Evolutionary conservation across 1,140 invertebrate genomes (phyloP), one percentile per base, ranked within the genome.

Genomic region (Panulirus ornatus): DNA sequence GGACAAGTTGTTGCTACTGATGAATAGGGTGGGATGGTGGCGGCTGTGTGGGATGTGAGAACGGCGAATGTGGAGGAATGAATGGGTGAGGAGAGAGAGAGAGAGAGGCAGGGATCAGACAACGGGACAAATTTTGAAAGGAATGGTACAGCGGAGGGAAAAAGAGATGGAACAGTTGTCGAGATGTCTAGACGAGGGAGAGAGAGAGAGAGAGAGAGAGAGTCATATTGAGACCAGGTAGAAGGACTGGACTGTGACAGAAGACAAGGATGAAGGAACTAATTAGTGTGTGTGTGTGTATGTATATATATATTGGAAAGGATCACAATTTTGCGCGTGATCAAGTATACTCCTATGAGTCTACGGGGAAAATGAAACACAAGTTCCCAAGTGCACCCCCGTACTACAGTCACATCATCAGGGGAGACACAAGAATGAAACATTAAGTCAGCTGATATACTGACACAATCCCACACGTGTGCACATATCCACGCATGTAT

Each of bases 121-220:
- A 70, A 30, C 16, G 2, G 66, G 36, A 27, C n/a, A n/a, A 58
- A 58, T 58, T 58, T 11, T 11, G 22, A 11, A 22, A 11, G 22
- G 51, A 22, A 11, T 11, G 51, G 51, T 58, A 22, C 22, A 22
- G 22, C 11, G 51, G 51, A 58, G 51, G 51, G 11, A 58, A 22
- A 22, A 22, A 58, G 22, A 58, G 51, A 22, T 58, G 51, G 11
- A 22, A 11, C 11, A 58, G 22, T 11, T 11, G 51, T 11, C 22
- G 22, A 11, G 22, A 11, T 11, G 51, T 58, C 11, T 11, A 22
- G 22, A 22, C 11, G 51, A 58, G 51, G 22, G 51, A 58, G 51
- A 58, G 51, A 70, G 51, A 58, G 51, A 58, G n/a, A 75, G 36
- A 30, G 71, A 75, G n/a, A 75, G 71, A 2, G 71, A 75, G 36